Conservation (phyloP, 2,888 invertebrate genomes). For the Ferrisia virgata region DNA sequence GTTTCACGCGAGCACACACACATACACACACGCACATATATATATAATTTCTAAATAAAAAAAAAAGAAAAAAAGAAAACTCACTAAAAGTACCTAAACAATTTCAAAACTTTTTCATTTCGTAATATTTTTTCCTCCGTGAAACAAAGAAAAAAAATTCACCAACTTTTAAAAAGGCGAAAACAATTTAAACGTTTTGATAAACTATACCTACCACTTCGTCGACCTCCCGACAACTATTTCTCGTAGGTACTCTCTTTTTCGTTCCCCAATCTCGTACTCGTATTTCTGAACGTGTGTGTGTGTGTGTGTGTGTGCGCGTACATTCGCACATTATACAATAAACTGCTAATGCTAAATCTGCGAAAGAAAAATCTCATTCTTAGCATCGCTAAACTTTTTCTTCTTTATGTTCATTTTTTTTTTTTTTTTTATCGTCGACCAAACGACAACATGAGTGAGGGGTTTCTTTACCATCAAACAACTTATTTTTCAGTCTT, state of each 20-base stretch:
- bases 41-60: neutral
- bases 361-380: too few relatives aligned
- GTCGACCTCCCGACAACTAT: neutral
- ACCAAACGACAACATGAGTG: too few relatives aligned
- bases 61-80: neutral
- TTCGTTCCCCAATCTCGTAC: neutral
- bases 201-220: neutral
- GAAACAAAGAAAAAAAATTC: neutral
- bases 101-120: slow-evolving; percentile 10
- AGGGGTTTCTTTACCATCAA: neutral
- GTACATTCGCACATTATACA: too few relatives aligned
- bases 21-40: too few relatives aligned
- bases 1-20: too few relatives aligned
- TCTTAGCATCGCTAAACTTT: too few relatives aligned
- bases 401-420: too few relatives aligned
- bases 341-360: too few relatives aligned
- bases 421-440: too few relatives aligned
- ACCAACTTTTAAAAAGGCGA: neutral
- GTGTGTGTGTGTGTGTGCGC: too few relatives aligned
- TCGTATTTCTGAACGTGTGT: too few relatives aligned
- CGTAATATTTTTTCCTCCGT: neutral
- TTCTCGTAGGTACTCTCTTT: neutral
- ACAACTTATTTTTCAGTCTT: too few relatives aligned
- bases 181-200: slow-evolving; percentile 8
- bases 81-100: neutral